A percentile compares a stretch with the other conserved stretches of the same genome.
These are phyloP conservation scores for Nannobrachium achirus DNA, from an alignment of 2,113 vertebrate genomes.

Conservation along the genomic window DNA sequence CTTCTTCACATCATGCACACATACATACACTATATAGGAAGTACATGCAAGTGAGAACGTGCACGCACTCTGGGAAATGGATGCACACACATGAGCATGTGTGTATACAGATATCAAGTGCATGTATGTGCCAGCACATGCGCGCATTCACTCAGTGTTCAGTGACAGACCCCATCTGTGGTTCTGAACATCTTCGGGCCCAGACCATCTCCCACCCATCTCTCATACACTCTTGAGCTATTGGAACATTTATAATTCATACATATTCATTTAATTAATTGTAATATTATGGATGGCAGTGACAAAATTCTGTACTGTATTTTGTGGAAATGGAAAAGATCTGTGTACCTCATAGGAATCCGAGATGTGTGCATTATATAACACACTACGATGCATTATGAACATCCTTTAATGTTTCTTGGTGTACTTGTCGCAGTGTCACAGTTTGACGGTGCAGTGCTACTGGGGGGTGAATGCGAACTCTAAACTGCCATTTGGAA, in stretches of 20 bases:
- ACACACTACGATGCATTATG: constrained; percentile 13
- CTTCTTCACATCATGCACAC: neutral
- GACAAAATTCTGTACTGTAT: constrained; percentile 39
- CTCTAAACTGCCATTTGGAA: constrained; percentile 19
- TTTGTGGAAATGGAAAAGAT: constrained; percentile 32
- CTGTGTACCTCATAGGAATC: constrained; percentile 50
- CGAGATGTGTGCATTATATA: constrained; percentile 9
- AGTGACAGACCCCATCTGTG: constrained; percentile 9
- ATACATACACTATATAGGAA: constrained; percentile 9
- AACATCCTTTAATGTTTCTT: constrained; percentile 39
- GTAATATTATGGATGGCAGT: constrained; percentile 6
- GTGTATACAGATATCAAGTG: too few species aligned
- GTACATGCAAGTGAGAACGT: too few species aligned
- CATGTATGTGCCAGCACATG: too few species aligned
- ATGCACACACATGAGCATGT: constrained; percentile 15
- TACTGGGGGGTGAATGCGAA: constrained; percentile 38
- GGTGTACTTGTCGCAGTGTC: constrained; percentile 59
- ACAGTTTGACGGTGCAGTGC: constrained; percentile 37
- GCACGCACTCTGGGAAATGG: neutral
- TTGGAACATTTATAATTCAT: constrained; percentile 18
- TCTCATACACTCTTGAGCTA: neutral
- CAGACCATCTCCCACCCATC: neutral
- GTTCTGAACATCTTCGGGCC: neutral
- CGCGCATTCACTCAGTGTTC: neutral
- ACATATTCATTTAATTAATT: neutral